Conservation (phyloP, 2,888 invertebrate species). For the Aphidoletes aphidimyza region DNA sequence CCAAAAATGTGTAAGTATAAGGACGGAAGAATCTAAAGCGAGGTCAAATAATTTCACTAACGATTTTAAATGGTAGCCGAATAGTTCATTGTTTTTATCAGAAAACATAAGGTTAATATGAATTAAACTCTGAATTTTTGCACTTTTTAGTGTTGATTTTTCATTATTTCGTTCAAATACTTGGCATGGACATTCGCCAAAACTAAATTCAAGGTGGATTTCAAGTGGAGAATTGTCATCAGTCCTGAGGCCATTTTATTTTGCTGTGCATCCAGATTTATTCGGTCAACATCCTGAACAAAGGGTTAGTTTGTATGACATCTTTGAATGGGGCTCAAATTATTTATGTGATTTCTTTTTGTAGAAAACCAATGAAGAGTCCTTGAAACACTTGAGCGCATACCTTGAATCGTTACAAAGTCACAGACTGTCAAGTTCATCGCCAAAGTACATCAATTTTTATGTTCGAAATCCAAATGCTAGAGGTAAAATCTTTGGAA, state of each 20-base stretch:
- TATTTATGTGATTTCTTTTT: constrained; percentile 61
- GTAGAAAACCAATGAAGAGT: constrained; percentile 88
- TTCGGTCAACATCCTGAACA: constrained; percentile 92
- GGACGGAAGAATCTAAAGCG: neutral
- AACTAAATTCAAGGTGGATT: constrained; percentile 61
- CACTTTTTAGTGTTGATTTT: neutral
- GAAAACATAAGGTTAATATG: neutral
- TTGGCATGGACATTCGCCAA: neutral
- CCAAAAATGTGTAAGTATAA: constrained; percentile 10
- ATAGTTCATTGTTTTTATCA: too few relatives aligned
- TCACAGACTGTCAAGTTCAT: constrained; percentile 70
- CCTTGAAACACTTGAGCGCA: constrained; percentile 86
- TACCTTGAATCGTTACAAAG: constrained; percentile 81
- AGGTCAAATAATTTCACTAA: too few relatives aligned
- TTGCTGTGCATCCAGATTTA: constrained; percentile 94
- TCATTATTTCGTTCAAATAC: neutral
- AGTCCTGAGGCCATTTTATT: constrained; percentile 92
- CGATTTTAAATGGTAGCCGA: neutral
- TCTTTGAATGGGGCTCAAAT: neutral
- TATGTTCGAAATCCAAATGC: constrained; percentile 73
- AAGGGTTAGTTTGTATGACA: constrained; percentile 70
- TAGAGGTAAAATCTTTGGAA: constrained; percentile 39
- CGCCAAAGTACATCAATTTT: constrained; percentile 77
- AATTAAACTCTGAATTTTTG: neutral
- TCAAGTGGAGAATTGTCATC: constrained; percentile 88